Base-by-base conservation (phyloP, 2,888 invertebrate genomes). In the Lordiphosa andalusiaca region DNA sequence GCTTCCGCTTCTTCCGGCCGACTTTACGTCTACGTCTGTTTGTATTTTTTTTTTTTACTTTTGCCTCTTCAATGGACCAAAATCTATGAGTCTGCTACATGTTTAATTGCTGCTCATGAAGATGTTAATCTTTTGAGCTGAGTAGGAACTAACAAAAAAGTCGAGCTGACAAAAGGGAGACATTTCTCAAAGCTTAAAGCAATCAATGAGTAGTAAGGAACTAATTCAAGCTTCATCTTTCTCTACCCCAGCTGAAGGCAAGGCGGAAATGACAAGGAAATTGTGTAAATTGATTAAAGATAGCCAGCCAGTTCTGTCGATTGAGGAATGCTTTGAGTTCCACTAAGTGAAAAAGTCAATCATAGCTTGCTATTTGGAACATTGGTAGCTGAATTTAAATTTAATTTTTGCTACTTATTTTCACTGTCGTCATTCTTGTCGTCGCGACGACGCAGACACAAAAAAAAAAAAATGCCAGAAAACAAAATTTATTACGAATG, bases 261-360 rank as follows among this genome's bases (percentile, higher is more conserved):
- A 40, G 46, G 50, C 72, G 80, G 73, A 77, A 83, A 80, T 75
- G 59, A 72, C 62, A 53, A 67, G 63, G 71, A 83, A 83, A 83
- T 83, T 80, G 76, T 75, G 60, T 67, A 65, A 83, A 77, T 77
- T 80, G 80, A 75, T 80, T 80, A 72, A 70, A 73, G 70, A 72
- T 82, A 75, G 66, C 67, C 57, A 75, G 66, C 67, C 57, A 53
- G 58, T 54, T 59, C 57, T 53, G 56, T 40, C 40, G 51, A 65
- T 54, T 56, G 48, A 41, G 55, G 42, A n/a, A 30, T 41, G 25
- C 38, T 53, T 53, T 56, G 25, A 47, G 13, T 42, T 39, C 57
- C 41, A n/a, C 61, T 58, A 67, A 73, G 60, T 59, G 70, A 53
- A 59, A 60, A 70, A 81, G 54, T 65, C 70, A 64, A 53, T 72